Conservation (phyloP, 2,113 vertebrate species). For the Uropsilus gracilis region DNA sequence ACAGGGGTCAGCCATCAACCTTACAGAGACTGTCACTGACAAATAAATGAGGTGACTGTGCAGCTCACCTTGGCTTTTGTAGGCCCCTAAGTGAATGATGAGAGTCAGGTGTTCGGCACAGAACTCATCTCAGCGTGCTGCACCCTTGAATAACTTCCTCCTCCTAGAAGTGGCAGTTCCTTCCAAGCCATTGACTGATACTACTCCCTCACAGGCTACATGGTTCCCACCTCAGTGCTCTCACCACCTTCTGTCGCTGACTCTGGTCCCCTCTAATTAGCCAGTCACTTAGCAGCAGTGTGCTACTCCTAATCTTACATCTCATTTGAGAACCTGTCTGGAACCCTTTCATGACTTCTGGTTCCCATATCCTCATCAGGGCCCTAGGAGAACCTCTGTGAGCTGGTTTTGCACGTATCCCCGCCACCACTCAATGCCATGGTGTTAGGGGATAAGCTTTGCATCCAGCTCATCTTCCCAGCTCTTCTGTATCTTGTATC, state of each 20-base stretch:
- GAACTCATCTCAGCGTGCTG: too few species aligned
- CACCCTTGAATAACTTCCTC: not conserved
- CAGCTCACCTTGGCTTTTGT: rapidly evolving
- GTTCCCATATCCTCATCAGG: not conserved
- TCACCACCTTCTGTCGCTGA: not conserved
- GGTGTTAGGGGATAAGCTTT: too few species aligned
- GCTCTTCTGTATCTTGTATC: too few species aligned
- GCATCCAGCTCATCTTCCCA: too few species aligned
- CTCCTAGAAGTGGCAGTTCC: not conserved
- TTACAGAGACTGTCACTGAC: not conserved
- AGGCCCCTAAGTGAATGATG: not conserved
- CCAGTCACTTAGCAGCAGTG: not conserved
- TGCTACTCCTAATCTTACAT: not conserved
- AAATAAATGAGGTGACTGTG: rapidly evolving
- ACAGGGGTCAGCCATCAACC: rapidly evolving
- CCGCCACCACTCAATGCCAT: rapidly evolving
- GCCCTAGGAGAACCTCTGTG: not conserved
- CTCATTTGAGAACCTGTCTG: not conserved
- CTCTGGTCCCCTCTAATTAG: too few species aligned
- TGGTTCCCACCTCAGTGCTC: too few species aligned
- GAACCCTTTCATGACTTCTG: not conserved
- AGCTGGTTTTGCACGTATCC: too few species aligned
- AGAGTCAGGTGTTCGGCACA: rapidly evolving
- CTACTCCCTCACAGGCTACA: too few species aligned
- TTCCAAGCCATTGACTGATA: too few species aligned